A percentile compares a stretch with the other conserved stretches of the same genome.
phyloP scores from a whole-genome alignment of 2,797 vertebrate species.

The Intellagama lesueurii region DNA sequence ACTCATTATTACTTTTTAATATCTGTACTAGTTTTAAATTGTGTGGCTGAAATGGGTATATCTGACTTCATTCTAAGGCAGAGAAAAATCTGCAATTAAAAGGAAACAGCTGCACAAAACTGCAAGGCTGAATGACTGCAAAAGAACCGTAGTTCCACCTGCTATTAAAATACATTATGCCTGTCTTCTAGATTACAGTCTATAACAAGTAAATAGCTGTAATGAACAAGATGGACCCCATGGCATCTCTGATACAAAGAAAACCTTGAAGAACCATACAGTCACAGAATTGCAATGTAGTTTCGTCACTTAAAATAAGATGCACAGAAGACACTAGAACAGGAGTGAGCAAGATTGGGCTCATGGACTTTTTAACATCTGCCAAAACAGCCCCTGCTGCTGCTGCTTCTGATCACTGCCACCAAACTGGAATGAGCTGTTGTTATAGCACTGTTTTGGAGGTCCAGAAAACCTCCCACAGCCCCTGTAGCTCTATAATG shows the following conservation, averaged over 20 bases:
- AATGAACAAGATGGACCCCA: background rate
- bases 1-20: background rate
- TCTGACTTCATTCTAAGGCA: background rate
- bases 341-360: background rate
- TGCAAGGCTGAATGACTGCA: background rate
- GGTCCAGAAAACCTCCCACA: background rate
- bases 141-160: background rate
- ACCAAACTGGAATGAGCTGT: background rate
- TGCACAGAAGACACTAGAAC: background rate
- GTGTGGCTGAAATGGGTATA: background rate
- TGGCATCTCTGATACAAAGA: background rate
- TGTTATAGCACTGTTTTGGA: background rate
- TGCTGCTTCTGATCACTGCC: background rate
- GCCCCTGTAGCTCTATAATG: background rate
- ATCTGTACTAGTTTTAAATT: constrained; percentile 22
- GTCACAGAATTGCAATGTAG: background rate
- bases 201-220: background rate
- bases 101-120: background rate
- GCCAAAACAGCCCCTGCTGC: too few relatives aligned
- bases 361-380: background rate
- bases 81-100: background rate
- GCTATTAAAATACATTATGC: background rate
- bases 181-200: background rate
- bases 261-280: background rate
- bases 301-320: background rate